Base-by-base conservation (phyloP, 2,888 invertebrate genomes). In the Leptarthrus brevirostris region DNA sequence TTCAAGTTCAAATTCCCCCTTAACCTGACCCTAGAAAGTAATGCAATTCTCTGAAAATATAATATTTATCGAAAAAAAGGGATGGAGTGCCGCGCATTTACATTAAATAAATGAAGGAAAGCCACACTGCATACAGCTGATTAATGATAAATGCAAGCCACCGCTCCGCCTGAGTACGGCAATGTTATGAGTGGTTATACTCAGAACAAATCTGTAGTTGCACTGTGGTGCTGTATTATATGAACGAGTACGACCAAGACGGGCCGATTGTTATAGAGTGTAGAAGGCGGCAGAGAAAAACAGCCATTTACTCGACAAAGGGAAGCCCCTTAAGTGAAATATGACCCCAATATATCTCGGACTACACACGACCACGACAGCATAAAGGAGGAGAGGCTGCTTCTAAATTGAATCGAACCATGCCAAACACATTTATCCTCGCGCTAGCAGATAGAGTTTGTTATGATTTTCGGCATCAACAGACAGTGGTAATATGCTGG, bases 281-380 rank as follows among this genome's bases (percentile, higher is more conserved):
- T 40, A 64, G 24, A 24, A 40, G 4, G 8, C 64, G 64, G 22
- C 8, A 22, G 24, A 20, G n/a, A 71, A 58, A 54, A 40, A 54
- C 24, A 53, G 20, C 52, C 30, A n/a, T 53, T 36, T 22, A 22
- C 70, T 16, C 69, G 40, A 34, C 36, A 58, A 22, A 71, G 64
- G 79, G 82, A 83, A 82, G 79, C 82, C 82, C 79, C 81, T 80
- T 80, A 82, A 82, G 79, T 82, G 82, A 83, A 82, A 83, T 82
- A 82, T 81, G 82, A 82, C 81, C 80, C 81, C 80, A 82, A 82
- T 81, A 81, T 71, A 54, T 71, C 54, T 71, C 10, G 64, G 5
- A 44, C 10, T 53, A 54, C 18, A 69, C 52, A 69, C 52, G n/a
- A n/a, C n/a, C n/a, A 12, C 18, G 52, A 44, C 20, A 34, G 14